Evolutionary conservation across 2,113 vertebrate genomes (phyloP).

Genomic region (Bufo bufo): DNA sequence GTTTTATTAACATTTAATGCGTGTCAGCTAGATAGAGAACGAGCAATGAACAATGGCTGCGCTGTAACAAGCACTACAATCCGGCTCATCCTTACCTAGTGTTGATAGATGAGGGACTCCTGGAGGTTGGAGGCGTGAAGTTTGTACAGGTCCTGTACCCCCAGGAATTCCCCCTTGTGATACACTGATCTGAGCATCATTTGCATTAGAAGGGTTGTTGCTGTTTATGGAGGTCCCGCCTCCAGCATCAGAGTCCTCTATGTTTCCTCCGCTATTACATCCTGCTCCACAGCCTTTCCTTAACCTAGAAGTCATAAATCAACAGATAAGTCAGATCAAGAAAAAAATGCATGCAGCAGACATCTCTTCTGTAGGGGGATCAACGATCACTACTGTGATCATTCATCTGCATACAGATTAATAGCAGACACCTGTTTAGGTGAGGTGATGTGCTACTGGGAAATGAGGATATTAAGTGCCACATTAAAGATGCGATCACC

Average conservation of each 20-base stretch:
- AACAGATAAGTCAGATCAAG: neutral
- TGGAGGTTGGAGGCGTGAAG: conserved; percentile 77
- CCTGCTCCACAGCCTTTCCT: conserved; percentile 97
- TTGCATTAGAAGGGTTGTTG: conserved; percentile 78
- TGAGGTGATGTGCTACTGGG: too few species aligned
- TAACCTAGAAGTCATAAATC: conserved; percentile 71
- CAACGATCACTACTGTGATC: too few species aligned
- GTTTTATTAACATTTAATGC: too few species aligned
- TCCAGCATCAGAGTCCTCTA: conserved; percentile 92
- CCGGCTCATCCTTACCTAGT: conserved; percentile 74
- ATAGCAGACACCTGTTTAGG: too few species aligned
- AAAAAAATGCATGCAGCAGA: neutral
- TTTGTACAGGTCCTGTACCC: conserved; percentile 73
- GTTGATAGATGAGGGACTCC: conserved; percentile 79
- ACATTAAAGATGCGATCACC: too few species aligned
- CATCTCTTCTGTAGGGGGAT: too few species aligned
- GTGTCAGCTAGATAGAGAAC: too few species aligned
- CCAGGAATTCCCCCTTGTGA: conserved; percentile 72
- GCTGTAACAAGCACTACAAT: too few species aligned
- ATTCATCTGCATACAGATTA: too few species aligned
- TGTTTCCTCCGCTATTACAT: conserved; percentile 97
- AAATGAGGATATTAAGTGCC: too few species aligned
- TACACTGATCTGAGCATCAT: conserved; percentile 83
- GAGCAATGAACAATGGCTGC: too few species aligned
- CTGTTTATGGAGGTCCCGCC: conserved; percentile 85